Percentiles rank a stretch among this genome's conserved stretches.
These are phyloP conservation scores for Branchipolynoe longqiensis DNA, from an alignment of 2,888 invertebrate species.

Conservation along the genomic window DNA sequence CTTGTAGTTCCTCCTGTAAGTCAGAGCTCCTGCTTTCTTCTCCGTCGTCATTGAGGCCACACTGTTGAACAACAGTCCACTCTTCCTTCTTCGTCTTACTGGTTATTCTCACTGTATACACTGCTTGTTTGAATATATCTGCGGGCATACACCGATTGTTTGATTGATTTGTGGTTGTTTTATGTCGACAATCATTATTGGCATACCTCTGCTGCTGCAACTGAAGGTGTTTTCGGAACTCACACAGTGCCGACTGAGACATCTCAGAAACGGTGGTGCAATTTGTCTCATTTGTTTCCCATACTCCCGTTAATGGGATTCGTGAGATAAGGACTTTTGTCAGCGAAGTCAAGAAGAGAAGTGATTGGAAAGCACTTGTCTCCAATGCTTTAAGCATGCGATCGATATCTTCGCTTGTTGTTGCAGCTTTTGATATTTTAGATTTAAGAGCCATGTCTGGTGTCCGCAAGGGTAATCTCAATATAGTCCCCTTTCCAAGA, in stretches of 20 bases:
- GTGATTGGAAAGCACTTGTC: background rate
- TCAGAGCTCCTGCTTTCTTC: no score
- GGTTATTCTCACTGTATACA: background rate
- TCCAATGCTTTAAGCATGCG: background rate
- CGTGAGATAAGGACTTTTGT: background rate
- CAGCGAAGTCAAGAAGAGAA: constrained; percentile 9
- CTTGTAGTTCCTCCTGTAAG: no score
- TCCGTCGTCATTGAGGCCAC: constrained; percentile 4
- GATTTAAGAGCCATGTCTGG: background rate
- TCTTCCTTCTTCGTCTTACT: background rate
- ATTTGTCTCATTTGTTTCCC: background rate
- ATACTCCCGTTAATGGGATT: background rate
- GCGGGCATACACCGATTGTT: no score
- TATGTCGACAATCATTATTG: background rate
- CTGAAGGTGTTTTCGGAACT: background rate
- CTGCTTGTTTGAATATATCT: background rate
- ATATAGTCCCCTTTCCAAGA: background rate
- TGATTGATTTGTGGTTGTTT: no score
- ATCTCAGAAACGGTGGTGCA: background rate
- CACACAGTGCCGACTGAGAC: background rate
- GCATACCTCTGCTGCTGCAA: background rate
- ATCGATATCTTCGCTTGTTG: background rate
- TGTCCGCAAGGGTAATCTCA: constrained; percentile 6
- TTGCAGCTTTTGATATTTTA: background rate
- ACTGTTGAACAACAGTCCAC: constrained; percentile 9